Base-by-base conservation (phyloP, 2,888 invertebrate genomes). In the Tenthredo distinguenda region DNA sequence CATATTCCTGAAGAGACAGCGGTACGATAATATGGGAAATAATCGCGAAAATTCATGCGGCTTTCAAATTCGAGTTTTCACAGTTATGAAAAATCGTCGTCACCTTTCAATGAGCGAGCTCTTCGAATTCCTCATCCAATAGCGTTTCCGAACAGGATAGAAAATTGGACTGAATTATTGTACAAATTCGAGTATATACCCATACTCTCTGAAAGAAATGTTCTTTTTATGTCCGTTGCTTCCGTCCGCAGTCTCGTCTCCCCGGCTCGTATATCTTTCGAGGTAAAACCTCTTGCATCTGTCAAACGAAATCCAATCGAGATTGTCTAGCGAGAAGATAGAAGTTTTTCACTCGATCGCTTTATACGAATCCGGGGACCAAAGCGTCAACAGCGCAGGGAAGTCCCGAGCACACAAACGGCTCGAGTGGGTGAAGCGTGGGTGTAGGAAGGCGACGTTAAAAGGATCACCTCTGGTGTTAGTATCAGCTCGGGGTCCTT, bases 401-500 rank as follows among this genome's bases (percentile, higher is more conserved):
- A 81, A 81, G 81, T 81, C 40, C 40, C 81, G 81, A 62, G 81
- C 62, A 81, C 81, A 81, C 81, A 81, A 81, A 62, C 81, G 83
- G 47, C 40, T 83, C 83, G 71, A 83, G 71, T 68, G 83, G 83
- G 26, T 83, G 68, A 31, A 71, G 21, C 65, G 55, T 31, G 47
- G 50, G 83, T 62, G 58, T 81, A 21, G 81, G 83, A 71, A 68
- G 83, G 83, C 31, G 50, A 34, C 83, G 83, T 83, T 83, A 83
- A 83, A 83, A 83, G 83, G 83, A 83, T 83, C 83, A 83, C 83
- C 71, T 83, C 83, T 83, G 83, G 83, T 83, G 83, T 71, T 50
- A 34, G 83, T 83, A 83, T 83, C 83, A 83, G 68, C 68, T 83
- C 47, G 68, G 47, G 90, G 91, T 91, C 92, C 93, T 93, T 93